Evolutionary conservation across 2,113 vertebrate genomes (phyloP), one percentile per base, ranked within the genome.

Genomic region (Alexandromys fortis): DNA sequence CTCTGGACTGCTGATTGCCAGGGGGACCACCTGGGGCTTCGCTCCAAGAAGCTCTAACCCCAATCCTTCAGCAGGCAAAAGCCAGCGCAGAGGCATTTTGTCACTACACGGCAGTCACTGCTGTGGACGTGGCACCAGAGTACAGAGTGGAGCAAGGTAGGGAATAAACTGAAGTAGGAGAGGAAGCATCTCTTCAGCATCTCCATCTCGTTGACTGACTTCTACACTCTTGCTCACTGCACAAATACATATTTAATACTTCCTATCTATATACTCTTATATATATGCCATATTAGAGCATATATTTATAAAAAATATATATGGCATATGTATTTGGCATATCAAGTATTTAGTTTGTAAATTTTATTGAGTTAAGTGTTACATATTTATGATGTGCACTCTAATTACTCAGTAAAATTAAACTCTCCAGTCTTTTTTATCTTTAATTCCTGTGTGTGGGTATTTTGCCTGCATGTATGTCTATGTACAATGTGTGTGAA

Each of bases 341-440:
- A 35, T 33, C 72, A 14, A 73, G 5, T 76, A 52, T 87, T 87
- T 68, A 93, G 21, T 49, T 45, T 91, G 22, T 38, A 61, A 76
- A 52, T 68, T 35, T 91, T 94, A 89, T 26, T 83, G n/a, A 96
- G 47, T 78, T 92, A 63, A 78, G 82, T 58, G n/a, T 33, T 47
- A 75, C 83, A 90, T 88, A 94, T 35, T 95, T 90, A 70, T 35
- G 14, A 52, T 85, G 38, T n/a, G 7, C 21, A n/a, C 30, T 90
- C 38, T 68, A 95, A 89, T 49, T 1, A 58, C 63, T 49, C 63
- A 16, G 21, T 83, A 94, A 95, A 16, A 92, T 93, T 81, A 89
- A 89, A 70, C 19, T 63, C 38, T 8, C 47, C 47, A 83, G 45
- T 92, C 10, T 6, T 78, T 26, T 38, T 52, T 33, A 28, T 30